Conservation (phyloP, 2,888 invertebrate genomes). For the Nowickia ferox region DNA sequence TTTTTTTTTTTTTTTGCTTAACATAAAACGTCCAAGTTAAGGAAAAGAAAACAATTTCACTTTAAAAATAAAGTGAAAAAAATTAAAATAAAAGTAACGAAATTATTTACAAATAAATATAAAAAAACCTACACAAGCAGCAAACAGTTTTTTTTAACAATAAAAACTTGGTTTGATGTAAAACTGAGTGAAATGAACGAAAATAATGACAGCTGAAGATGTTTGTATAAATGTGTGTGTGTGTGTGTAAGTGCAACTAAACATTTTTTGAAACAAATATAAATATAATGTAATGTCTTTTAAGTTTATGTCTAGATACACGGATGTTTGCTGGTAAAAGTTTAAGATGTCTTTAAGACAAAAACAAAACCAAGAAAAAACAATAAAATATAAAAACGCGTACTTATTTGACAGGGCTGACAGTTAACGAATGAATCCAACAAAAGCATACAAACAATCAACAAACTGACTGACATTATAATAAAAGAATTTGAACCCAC, state of each 20-base stretch:
- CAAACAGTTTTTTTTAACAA: slow-evolving; percentile 43
- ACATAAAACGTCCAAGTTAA: slow-evolving; percentile 53
- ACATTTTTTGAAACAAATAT: slow-evolving; percentile 2
- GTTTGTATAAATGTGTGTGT: background rate
- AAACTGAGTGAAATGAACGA: slow-evolving; percentile 51
- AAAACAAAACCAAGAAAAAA: slow-evolving; percentile 18
- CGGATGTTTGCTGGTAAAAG: slow-evolving; percentile 47
- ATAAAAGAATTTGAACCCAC: slow-evolving; percentile 58
- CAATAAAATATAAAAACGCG: slow-evolving; percentile 53
- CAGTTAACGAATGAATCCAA: slow-evolving; percentile 35
- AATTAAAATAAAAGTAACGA: slow-evolving; percentile 51
- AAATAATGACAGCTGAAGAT: slow-evolving; percentile 46
- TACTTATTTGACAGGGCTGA: slow-evolving; percentile 62
- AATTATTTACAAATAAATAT: slow-evolving; percentile 51
- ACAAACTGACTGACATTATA: slow-evolving; percentile 45
- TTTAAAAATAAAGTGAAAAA: slow-evolving; percentile 45
- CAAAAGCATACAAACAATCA: slow-evolving; percentile 9
- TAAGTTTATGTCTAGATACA: background rate
- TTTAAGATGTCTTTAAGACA: slow-evolving; percentile 46
- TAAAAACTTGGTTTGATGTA: slow-evolving; percentile 57
- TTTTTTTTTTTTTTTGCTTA: background rate
- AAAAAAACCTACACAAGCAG: slow-evolving; percentile 32
- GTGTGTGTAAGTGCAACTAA: background rate
- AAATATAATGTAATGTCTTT: background rate
- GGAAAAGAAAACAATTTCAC: slow-evolving; percentile 56